These are phyloP conservation scores for Philhelius pedissequus DNA, from an alignment of 2,888 invertebrate genomes.

Conservation along the genomic window DNA sequence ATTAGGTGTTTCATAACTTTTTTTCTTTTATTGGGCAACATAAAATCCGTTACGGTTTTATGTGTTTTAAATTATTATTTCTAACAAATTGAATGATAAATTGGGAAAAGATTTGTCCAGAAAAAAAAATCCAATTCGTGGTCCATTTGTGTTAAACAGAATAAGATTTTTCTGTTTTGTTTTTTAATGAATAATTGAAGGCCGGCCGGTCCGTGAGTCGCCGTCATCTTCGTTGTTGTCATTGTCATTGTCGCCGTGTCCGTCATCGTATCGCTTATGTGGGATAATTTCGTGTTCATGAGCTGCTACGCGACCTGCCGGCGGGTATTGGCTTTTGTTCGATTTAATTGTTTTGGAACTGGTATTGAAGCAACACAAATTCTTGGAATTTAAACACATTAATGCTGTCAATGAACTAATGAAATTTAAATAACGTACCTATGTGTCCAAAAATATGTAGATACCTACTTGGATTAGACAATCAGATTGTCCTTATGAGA, in stretches of 20 bases:
- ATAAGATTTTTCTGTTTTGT: slow-evolving; percentile 26
- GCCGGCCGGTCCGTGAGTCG: no score
- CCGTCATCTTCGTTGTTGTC: background rate
- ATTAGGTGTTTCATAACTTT: slow-evolving; percentile 32
- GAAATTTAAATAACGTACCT: slow-evolving; percentile 24
- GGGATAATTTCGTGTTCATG: slow-evolving; percentile 26
- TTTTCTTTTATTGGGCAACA: slow-evolving; percentile 42
- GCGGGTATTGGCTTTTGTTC: slow-evolving; percentile 47
- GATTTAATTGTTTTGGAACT: slow-evolving; percentile 63
- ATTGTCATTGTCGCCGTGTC: background rate
- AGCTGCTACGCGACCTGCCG: slow-evolving; percentile 22
- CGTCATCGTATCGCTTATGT: slow-evolving; percentile 33
- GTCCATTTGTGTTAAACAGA: slow-evolving; percentile 55
- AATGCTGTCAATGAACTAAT: slow-evolving; percentile 61
- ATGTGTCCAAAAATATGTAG: no score
- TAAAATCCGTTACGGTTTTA: slow-evolving; percentile 62
- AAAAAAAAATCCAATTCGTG: slow-evolving; percentile 35
- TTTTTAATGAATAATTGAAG: slow-evolving; percentile 56
- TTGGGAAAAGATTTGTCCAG: slow-evolving; percentile 63
- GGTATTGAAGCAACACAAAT: slow-evolving; percentile 48
- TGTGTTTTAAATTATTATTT: slow-evolving; percentile 17
- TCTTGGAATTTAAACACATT: slow-evolving; percentile 51
- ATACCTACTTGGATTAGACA: background rate
- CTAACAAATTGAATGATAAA: slow-evolving; percentile 64
- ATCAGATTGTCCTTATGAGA: background rate